Percentiles rank a stretch among this genome's conserved stretches.
Evolutionary conservation across 2,888 invertebrate genomes (phyloP).

Genomic region (Tholera decimalis): DNA sequence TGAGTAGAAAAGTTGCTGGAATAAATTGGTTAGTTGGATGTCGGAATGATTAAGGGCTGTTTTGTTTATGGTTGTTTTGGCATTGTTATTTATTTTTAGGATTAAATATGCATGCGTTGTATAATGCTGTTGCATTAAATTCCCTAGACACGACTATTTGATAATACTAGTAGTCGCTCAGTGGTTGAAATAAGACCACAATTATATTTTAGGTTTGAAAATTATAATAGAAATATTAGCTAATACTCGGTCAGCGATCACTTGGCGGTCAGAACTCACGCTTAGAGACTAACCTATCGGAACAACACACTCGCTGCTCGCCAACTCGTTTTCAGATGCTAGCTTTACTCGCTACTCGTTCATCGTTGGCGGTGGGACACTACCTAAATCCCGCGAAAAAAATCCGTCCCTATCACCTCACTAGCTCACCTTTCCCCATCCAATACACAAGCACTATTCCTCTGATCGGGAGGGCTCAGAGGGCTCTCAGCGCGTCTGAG

Average conservation of each 20-base stretch:
- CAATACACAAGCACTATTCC: constrained; percentile 51
- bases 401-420: constrained; percentile 19
- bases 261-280: too few species aligned
- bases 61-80: too few species aligned
- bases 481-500: constrained; percentile 71
- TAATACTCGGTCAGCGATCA: too few species aligned
- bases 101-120: not conserved
- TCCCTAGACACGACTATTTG: too few species aligned
- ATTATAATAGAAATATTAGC: too few species aligned
- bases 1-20: constrained; percentile 2
- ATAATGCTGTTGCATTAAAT: not conserved
- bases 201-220: too few species aligned
- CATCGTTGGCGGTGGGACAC: too few species aligned
- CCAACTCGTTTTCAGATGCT: too few species aligned
- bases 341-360: too few species aligned
- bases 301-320: too few species aligned
- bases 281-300: too few species aligned
- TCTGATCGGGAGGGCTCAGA: constrained; percentile 64
- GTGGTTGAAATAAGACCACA: too few species aligned
- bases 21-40: constrained; percentile 4
- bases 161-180: not conserved
- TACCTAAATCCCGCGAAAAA: not conserved
- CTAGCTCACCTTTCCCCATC: constrained; percentile 36
- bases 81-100: not conserved
- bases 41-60: constrained; percentile 3